Conservation (phyloP, 2,888 invertebrate genomes). For the Nymphalis polychloros region DNA sequence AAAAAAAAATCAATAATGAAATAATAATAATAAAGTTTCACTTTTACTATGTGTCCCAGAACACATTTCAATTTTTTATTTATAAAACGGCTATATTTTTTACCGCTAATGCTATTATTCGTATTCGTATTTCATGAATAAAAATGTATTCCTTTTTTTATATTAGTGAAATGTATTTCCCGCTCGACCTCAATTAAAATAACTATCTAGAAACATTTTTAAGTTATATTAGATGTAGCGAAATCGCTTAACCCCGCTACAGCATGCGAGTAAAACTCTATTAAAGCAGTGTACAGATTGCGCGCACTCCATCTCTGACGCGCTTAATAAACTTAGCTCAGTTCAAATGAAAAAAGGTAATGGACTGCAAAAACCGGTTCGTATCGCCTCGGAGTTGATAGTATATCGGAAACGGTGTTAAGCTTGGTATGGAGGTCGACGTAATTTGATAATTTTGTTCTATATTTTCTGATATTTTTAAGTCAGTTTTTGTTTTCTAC, state of each 20-base stretch:
- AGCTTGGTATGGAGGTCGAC: background rate
- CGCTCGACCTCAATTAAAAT: slow-evolving; percentile 2
- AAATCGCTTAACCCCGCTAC: slow-evolving; percentile 22
- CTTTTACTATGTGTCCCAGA: too few species aligned
- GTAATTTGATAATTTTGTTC: slow-evolving; percentile 4
- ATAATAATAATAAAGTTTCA: too few species aligned
- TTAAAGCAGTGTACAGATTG: slow-evolving; percentile 30
- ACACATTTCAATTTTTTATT: too few species aligned
- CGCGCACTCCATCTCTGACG: slow-evolving; percentile 52
- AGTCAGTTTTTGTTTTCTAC: slow-evolving; percentile 7
- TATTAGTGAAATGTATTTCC: background rate
- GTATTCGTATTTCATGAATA: background rate
- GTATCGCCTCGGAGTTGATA: slow-evolving; percentile 35
- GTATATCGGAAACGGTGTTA: slow-evolving; percentile 12
- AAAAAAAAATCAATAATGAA: too few species aligned
- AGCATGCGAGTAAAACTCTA: slow-evolving; percentile 20
- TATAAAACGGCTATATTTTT: too few species aligned
- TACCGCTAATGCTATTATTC: too few species aligned
- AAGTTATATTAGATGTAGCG: slow-evolving; percentile 11
- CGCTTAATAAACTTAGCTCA: slow-evolving; percentile 69
- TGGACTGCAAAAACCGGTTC: slow-evolving; percentile 61
- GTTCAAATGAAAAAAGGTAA: slow-evolving; percentile 65
- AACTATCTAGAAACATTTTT: slow-evolving; percentile 8
- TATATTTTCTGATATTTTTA: slow-evolving; percentile 5
- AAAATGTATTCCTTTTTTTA: background rate